phyloP scores from a whole-genome alignment of 1,140 invertebrate genomes.

The Nasonia longicornis region DNA sequence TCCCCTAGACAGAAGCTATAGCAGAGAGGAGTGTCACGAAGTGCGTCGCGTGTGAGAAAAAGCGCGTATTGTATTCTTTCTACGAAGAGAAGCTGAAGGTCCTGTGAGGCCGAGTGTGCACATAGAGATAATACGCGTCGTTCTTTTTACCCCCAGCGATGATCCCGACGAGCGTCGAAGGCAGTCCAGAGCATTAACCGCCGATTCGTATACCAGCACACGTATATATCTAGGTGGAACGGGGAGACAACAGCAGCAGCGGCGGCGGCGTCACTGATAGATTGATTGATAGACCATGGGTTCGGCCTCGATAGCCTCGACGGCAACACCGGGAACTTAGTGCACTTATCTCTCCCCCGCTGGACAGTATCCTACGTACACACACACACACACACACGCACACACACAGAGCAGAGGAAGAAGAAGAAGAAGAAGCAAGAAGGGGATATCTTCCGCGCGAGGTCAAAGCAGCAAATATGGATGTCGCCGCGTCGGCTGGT shows the following conservation, averaged over 20 bases:
- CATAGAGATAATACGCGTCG: not conserved
- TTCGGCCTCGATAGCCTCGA: constrained; percentile 4
- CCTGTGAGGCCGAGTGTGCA: not conserved
- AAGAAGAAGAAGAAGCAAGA: not conserved
- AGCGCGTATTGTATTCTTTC: not conserved
- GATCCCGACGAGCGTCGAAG: too few species aligned
- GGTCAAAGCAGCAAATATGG: constrained; percentile 55
- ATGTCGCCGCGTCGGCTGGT: constrained; percentile 68
- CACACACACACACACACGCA: too few species aligned
- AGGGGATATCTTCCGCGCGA: not conserved
- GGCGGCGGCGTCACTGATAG: not conserved
- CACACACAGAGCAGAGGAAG: not conserved
- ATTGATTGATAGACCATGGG: constrained; percentile 37
- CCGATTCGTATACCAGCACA: not conserved
- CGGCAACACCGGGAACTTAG: constrained; percentile 22
- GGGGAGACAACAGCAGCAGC: not conserved
- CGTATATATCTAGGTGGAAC: not conserved
- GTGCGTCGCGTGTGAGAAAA: too few species aligned
- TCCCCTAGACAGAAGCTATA: too few species aligned
- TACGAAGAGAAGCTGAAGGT: not conserved
- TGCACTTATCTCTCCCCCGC: constrained; percentile 20
- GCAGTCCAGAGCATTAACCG: not conserved
- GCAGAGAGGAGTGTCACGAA: too few species aligned
- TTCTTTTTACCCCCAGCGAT: too few species aligned
- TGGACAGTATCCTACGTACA: too few species aligned